A percentile compares a stretch with the other conserved stretches of the same genome.
Conservation (phyloP, 2,888 invertebrate genomes). For the Notocelia uddmanniana region DNA sequence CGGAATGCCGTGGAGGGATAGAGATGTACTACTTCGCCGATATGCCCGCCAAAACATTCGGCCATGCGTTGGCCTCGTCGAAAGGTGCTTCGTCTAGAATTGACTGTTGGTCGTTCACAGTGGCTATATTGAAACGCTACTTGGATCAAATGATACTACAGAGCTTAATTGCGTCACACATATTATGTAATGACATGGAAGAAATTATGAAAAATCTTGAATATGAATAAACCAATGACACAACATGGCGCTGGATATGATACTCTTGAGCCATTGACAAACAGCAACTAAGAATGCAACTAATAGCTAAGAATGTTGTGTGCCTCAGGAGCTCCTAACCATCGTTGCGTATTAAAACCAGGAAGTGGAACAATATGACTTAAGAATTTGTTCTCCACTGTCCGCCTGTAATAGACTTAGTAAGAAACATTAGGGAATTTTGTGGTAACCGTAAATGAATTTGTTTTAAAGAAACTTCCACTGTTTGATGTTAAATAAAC, state of each 20-base stretch:
- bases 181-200: constrained; percentile 37
- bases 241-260: constrained; percentile 18
- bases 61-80: constrained; percentile 28
- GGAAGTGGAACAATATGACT: constrained; percentile 36
- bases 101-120: constrained; percentile 26
- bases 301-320: constrained; percentile 21
- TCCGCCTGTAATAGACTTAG: constrained; percentile 42
- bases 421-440: constrained; percentile 35
- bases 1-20: constrained; percentile 61
- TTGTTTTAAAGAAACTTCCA: constrained; percentile 54
- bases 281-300: no score
- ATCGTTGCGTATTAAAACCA: constrained; percentile 29
- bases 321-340: constrained; percentile 23
- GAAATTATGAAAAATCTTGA: constrained; percentile 35
- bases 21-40: constrained; percentile 59
- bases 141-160: constrained; percentile 20
- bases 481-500: constrained; percentile 78
- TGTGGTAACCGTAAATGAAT: constrained; percentile 30
- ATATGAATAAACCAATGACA: constrained; percentile 20
- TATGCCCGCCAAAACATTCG: constrained; percentile 34
- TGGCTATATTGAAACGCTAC: constrained; percentile 23
- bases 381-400: constrained; percentile 36
- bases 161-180: constrained; percentile 26
- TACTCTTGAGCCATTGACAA: constrained; percentile 13
- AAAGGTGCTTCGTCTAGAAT: constrained; percentile 23